Evolutionary conservation across 2,888 invertebrate genomes (phyloP), one percentile per base, ranked within the genome.

Genomic region (Apamea anceps): DNA sequence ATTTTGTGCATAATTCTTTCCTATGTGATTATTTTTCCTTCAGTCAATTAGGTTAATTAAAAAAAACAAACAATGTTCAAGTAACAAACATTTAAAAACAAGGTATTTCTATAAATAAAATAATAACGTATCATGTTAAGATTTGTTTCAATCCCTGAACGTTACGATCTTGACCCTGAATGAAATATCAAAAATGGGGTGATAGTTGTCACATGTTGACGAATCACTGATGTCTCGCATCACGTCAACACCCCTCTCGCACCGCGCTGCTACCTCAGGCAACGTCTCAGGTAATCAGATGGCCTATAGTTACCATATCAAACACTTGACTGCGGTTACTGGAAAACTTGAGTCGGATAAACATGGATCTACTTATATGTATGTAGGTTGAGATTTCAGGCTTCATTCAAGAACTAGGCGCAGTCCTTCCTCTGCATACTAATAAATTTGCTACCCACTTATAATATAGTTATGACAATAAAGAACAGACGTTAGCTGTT

Each of bases 121-220:
- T 71, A n/a, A 51, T 72, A 51, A 37, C 37, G 10, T 51, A 57
- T 72, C 15, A 72, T 67, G 37, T 60, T n/a, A 8, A 32, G 37
- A 51, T n/a, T 65, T 60, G 57, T 81, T 82, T 78, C 15, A 84
- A 63, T 72, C 13, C 60, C 13, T 32, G 10, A 51, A 54, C 15
- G 21, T 63, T 63, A 32, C 10, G 21, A 63, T 21, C 18, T 63
- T 32, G 21, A 21, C 21, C 32, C 32, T 21, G 10, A 63, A 32
- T 63, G 21, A 63, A n/a, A n/a, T n/a, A n/a, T n/a, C n/a, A n/a
- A n/a, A 63, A 32, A 63, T 32, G 42, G 42, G 42, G 42, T 42
- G 42, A 42, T 42, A 42, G 42, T 42, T 6, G 42, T 42, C 42
- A 42, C 42, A 42, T 7, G 42, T 37, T 37, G 7, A 42, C 42